Percentiles rank a stretch among this genome's conserved stretches.
Evolutionary conservation across 2,113 vertebrate genomes (phyloP).

Genomic region (Xiphias gladius): DNA sequence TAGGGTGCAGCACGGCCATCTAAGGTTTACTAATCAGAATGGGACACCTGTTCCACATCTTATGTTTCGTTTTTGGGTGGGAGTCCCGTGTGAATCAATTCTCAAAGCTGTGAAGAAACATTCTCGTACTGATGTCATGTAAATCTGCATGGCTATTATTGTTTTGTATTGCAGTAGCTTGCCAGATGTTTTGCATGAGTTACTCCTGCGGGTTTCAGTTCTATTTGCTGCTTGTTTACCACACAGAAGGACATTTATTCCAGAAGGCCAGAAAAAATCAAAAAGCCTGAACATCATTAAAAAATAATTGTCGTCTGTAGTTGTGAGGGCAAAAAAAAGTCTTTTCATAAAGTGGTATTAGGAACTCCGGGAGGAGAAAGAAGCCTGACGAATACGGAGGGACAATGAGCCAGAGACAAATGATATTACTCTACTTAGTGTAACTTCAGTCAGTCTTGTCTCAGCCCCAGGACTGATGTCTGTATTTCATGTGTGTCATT

Average conservation of each 20-base stretch:
- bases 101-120: neutral
- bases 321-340: constrained; percentile 6
- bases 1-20: constrained; percentile 10
- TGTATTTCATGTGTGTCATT: neutral
- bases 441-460: constrained; percentile 12
- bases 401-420: constrained; percentile 27
- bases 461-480: neutral
- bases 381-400: constrained; percentile 23
- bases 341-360: constrained; percentile 35
- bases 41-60: constrained; percentile 13
- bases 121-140: neutral
- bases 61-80: neutral
- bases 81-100: constrained; percentile 13
- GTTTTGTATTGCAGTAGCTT: neutral
- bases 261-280: constrained; percentile 29
- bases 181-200: neutral
- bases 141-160: neutral
- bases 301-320: constrained; percentile 29
- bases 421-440: constrained; percentile 5
- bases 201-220: neutral
- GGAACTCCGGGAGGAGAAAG: constrained; percentile 14
- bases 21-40: neutral
- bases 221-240: neutral
- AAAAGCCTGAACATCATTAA: constrained; percentile 34
- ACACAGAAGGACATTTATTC: constrained; percentile 6